phyloP scores from a whole-genome alignment of 2,797 vertebrate genomes.

The Nothura maculosa region DNA sequence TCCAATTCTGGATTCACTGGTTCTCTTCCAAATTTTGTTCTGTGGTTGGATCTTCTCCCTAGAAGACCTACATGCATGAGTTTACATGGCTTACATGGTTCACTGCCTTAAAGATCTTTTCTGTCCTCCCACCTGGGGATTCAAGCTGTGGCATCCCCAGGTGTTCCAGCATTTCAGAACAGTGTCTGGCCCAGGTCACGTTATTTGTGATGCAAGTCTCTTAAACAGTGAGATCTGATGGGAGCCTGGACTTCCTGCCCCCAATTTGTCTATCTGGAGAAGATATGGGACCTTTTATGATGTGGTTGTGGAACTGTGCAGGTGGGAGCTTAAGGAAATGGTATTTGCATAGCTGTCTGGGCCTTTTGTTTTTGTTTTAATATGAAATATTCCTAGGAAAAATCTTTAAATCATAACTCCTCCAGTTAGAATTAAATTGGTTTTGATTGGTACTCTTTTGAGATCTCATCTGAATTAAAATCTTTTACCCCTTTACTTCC shows the following conservation, averaged over 20 bases:
- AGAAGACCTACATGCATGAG: neutral
- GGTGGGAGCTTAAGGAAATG: neutral
- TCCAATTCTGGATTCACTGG: neutral
- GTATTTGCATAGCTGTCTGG: neutral
- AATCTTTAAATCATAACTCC: neutral
- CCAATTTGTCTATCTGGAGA: neutral
- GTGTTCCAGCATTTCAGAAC: neutral
- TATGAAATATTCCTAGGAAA: neutral
- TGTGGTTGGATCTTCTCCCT: neutral
- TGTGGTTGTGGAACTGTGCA: neutral
- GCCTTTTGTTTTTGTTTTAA: neutral
- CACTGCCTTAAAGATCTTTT: neutral
- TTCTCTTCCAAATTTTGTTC: neutral
- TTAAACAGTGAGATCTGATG: neutral
- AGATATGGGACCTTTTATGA: neutral
- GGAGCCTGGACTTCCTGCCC: neutral
- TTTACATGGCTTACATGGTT: neutral
- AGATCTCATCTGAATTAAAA: constrained; percentile 36
- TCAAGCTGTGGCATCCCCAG: rapidly evolving
- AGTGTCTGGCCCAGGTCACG: neutral
- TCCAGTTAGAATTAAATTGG: neutral
- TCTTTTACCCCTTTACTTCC: constrained; percentile 38
- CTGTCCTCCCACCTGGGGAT: neutral
- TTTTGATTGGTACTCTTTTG: neutral
- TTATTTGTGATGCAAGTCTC: neutral